Evolutionary conservation across 2,113 vertebrate species (phyloP), one percentile per base, ranked within the genome.

Genomic region (Eublepharis macularius): DNA sequence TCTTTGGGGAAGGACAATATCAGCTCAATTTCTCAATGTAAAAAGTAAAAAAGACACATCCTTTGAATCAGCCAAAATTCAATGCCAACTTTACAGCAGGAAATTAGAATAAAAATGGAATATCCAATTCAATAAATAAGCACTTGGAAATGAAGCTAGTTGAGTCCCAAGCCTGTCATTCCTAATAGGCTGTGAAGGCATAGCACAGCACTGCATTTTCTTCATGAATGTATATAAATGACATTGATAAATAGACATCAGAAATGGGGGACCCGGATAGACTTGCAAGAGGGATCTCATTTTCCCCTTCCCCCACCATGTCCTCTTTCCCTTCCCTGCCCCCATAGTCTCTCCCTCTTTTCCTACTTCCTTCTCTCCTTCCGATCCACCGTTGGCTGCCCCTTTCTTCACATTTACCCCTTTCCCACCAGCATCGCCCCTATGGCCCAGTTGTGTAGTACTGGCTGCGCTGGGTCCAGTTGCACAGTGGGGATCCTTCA

Each of bases 41-140:
- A 79, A 69, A 32, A 57, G 12, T 41, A 24, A 74, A 86, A 88
- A 74, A 85, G 90, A 83, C 14, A 43, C 3, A 51, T 87, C 0
- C 85, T 85, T 70, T 66, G 10, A 76, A 79, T 3, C 49, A 70
- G 68, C 34, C 74, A 2, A 79, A 82, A 57, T 68, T 1, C 77
- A 13, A 70, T 88, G 51, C 57, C 39, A 63, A 84, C 45, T 47
- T 49, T 68, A 79, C 65, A 65, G 84, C 79, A 85, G 45, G 51
- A 68, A 90, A 81, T 43, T 34, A 51, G 54, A 89, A 86, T 76
- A 29, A 82, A 91, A 84, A 73, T 57, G 0, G 91, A 91, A 76
- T 57, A 45, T 43, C 14, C n/a, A 36, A 77, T 87, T 76, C 88
- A 84, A 80, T 68, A 86, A 87, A 57, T 57, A 10, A 87, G 82